Conservation (phyloP, 1,140 invertebrate genomes). For the Hylyphantes graminicola region DNA sequence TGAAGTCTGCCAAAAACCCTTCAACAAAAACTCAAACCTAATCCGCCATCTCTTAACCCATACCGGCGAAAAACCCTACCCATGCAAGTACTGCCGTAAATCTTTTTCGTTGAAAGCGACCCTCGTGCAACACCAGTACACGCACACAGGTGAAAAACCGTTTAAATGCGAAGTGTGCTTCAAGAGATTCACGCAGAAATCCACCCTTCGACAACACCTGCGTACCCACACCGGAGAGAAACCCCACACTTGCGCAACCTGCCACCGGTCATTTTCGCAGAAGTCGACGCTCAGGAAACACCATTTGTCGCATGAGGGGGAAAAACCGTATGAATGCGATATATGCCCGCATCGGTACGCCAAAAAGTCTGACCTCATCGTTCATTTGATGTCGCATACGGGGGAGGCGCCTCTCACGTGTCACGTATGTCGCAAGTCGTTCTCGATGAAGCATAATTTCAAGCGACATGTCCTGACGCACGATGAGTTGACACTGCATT, state of each 20-base stretch:
- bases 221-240: slow-evolving; percentile 3
- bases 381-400: slow-evolving; percentile 3
- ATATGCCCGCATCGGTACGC: slow-evolving; percentile 8
- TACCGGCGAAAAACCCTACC: slow-evolving; percentile 75
- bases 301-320: slow-evolving; percentile 71
- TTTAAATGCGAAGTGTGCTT: slow-evolving; percentile 24
- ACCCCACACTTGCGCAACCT: slow-evolving; percentile 81
- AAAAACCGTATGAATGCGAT: slow-evolving; percentile 33
- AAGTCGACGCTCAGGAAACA: slow-evolving; percentile 95
- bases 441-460: slow-evolving; percentile 91
- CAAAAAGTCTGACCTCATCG: background rate
- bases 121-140: background rate
- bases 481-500: slow-evolving; percentile 31
- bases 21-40: slow-evolving; percentile 78
- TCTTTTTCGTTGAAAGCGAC: background rate
- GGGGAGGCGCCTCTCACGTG: slow-evolving; percentile 78
- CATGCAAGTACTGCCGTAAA: slow-evolving; percentile 12
- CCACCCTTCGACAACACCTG: background rate
- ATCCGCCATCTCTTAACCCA: slow-evolving; percentile 98
- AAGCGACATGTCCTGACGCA: slow-evolving; percentile 91
- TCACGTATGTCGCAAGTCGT: slow-evolving; percentile 91
- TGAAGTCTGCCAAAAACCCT: slow-evolving; percentile 76
- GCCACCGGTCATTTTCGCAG: slow-evolving; percentile 7
- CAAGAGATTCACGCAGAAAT: background rate
- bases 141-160: slow-evolving; percentile 16